Evolutionary conservation across 2,113 vertebrate species (phyloP), one percentile per base, ranked within the genome.

Genomic region (Mellivora capensis): DNA sequence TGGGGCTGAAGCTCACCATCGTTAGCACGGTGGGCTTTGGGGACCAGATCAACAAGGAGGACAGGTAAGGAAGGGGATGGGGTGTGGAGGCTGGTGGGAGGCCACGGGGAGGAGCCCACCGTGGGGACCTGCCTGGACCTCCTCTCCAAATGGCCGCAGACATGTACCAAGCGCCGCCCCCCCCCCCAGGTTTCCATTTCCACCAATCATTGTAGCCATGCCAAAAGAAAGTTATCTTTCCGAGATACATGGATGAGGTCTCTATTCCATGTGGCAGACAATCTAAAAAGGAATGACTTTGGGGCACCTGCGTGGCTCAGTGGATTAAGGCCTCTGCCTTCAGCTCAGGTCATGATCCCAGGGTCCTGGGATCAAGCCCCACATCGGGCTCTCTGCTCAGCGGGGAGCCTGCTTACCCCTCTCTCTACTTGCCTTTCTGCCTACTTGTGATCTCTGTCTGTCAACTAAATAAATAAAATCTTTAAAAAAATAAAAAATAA

Each of bases 1-100:
- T 99, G 91, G 99, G 99, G 44, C 99, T 99, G 97, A 99, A 99
- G 97, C 99, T 99, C 95, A 99, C 99, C 13, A 98, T 99, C 8
- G 99, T 99, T 81, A 99, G 99, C 99, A 99, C 99, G 0, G 99
- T 99, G 92, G 99, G 99, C 94, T 99, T 99, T 90, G 99, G 99
- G 49, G 99, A 99, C 98, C 99, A 99, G 98, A 99, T 99, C 95
- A 99, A 99, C 98, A 99, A 99, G 98, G 99, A 99, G 88, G 99
- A 99, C 98, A 99, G 99, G 99, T 99, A 59, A 97, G 98, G 57
- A 10, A 87, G 69, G 89, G 14, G 5, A 8, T 57, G 39, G 57
- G 47, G 15, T 14, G 4, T 74, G 23, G 71, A 54, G 42, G n/a
- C 23, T 90, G 3, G 29, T 4, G 80, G 91, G 87, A 71, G 34